Percentiles rank a stretch among this genome's conserved stretches.
Evolutionary conservation across 1,140 invertebrate species (phyloP).

Genomic region (Lordiphosa mommai): DNA sequence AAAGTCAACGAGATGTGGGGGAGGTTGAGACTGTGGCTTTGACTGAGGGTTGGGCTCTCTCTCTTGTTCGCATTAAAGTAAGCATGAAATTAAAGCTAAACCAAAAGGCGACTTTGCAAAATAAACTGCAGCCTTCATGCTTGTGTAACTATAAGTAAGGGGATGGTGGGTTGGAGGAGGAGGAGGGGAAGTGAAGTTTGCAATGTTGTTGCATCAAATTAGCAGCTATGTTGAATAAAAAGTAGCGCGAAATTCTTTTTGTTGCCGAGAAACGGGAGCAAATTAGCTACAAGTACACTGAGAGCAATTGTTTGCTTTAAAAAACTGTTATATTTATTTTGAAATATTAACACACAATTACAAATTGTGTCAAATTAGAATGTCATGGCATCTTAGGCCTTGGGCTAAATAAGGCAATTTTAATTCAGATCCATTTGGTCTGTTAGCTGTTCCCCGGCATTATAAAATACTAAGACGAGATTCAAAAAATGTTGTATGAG

Average conservation of each 20-base stretch:
- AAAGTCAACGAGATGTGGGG: slow-evolving; percentile 45
- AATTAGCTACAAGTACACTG: slow-evolving; percentile 26
- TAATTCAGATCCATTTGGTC: no score
- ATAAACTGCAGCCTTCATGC: slow-evolving; percentile 44
- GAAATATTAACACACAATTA: no score
- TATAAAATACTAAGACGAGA: no score
- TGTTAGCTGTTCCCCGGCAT: no score
- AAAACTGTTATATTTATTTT: no score
- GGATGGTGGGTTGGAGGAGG: background rate
- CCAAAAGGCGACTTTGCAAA: slow-evolving; percentile 55
- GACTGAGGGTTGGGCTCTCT: slow-evolving; percentile 3
- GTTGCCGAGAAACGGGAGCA: slow-evolving; percentile 15
- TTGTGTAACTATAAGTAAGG: slow-evolving; percentile 23
- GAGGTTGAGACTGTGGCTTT: background rate
- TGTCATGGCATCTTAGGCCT: no score
- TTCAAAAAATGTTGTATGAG: no score
- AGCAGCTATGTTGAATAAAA: slow-evolving; percentile 67
- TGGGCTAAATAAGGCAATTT: no score
- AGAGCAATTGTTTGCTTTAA: no score
- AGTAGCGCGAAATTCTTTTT: slow-evolving; percentile 60
- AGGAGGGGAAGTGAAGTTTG: slow-evolving; percentile 15
- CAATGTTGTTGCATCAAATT: slow-evolving; percentile 74
- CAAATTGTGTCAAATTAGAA: no score
- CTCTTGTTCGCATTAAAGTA: slow-evolving; percentile 72
- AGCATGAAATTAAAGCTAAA: slow-evolving; percentile 77